Percentiles rank a stretch among this genome's conserved stretches.
These are phyloP conservation scores for Distichodus sexfasciatus DNA, from an alignment of 2,797 vertebrate species.

Conservation along the genomic window DNA sequence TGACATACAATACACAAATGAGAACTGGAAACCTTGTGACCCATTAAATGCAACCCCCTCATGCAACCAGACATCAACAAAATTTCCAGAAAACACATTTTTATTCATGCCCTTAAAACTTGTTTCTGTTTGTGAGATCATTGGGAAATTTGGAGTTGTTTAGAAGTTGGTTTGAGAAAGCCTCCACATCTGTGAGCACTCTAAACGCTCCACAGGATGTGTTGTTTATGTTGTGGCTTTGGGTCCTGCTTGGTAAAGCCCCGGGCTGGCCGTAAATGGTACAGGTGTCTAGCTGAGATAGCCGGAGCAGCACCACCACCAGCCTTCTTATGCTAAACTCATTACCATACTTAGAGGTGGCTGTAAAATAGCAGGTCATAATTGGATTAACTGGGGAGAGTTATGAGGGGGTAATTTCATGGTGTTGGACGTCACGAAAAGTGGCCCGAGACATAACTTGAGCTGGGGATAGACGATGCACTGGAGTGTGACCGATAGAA, in stretches of 20 bases:
- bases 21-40: no score
- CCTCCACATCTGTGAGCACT: conserved; percentile 34
- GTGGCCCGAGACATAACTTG: not conserved
- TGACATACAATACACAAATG: no score
- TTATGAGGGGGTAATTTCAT: conserved; percentile 44
- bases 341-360: conserved; percentile 52
- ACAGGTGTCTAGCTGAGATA: conserved; percentile 42
- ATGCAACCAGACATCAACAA: no score
- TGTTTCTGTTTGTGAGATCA: not conserved
- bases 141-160: not conserved
- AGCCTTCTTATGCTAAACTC: conserved; percentile 53
- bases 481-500: not conserved
- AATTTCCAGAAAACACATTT: no score
- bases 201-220: conserved; percentile 13
- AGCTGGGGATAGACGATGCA: not conserved
- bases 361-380: conserved; percentile 59
- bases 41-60: no score
- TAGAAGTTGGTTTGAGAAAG: conserved; percentile 8
- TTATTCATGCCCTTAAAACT: not conserved
- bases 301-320: conserved; percentile 1
- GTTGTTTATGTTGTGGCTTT: conserved; percentile 37
- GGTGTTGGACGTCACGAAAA: not conserved
- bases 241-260: conserved; percentile 13
- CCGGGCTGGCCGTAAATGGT: conserved; percentile 31
- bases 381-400: conserved; percentile 58